phyloP scores from a whole-genome alignment of 2,113 vertebrate species.

The Xyrauchen texanus region DNA sequence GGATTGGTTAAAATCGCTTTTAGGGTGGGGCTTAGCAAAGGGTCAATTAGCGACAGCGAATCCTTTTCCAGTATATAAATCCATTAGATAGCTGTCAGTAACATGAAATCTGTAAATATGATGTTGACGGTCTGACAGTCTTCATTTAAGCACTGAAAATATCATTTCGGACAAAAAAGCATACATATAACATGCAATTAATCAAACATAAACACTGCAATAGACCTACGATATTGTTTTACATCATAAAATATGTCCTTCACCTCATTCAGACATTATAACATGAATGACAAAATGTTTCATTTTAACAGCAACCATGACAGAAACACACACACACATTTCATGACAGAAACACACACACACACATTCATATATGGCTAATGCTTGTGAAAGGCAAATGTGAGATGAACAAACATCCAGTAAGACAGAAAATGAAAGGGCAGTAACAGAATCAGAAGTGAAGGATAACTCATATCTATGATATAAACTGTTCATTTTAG shows the following conservation, averaged over 20 bases:
- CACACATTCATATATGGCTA: conserved; percentile 4
- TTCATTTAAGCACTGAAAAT: not conserved
- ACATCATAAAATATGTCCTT: not conserved
- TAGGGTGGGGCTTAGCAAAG: too few relatives aligned
- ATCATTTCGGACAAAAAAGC: not conserved
- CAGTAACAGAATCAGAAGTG: not conserved
- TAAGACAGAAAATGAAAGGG: not conserved
- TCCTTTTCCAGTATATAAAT: not conserved
- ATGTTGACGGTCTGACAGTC: not conserved
- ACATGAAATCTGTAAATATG: not conserved
- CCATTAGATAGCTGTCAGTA: not conserved
- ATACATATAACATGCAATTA: not conserved
- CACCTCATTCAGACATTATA: conserved; percentile 20
- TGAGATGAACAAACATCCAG: conserved; percentile 21
- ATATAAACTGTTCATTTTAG: conserved; percentile 3
- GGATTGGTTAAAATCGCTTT: too few relatives aligned
- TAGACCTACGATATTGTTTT: not conserved
- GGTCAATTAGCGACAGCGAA: too few relatives aligned
- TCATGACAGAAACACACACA: too few relatives aligned
- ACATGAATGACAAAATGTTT: not conserved
- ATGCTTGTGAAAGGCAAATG: conserved; percentile 13
- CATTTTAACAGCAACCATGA: not conserved
- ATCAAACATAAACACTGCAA: not conserved
- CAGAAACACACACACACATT: conserved; percentile 9
- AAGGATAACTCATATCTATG: not conserved